Evolutionary conservation across 2,113 vertebrate genomes (phyloP), one percentile per base, ranked within the genome.

Genomic region (Limanda limanda): DNA sequence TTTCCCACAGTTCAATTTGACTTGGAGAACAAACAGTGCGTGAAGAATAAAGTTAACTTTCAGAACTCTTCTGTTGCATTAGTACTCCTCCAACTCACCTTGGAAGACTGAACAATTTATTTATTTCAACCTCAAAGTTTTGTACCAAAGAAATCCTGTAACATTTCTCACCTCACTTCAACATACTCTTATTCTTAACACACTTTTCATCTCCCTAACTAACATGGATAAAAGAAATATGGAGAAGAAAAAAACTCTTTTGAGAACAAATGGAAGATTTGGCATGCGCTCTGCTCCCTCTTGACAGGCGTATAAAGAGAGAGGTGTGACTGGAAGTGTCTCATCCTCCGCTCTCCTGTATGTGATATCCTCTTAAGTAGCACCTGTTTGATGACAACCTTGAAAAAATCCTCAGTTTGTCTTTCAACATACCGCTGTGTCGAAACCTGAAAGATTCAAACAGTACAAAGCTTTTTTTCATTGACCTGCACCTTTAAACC

Each of bases 321-420:
- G 73, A 76, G 67, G 76, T 61, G 74, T 48, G 68, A 82, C 8
- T 52, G 35, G 54, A 55, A 74, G 61, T 0, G 40, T 74, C 62
- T 74, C 71, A 82, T 74, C 70, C 76, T 74, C 62, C 15, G 12
- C 79, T 69, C 76, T 64, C 48, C 56, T 56, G 64, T 8, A 37
- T 85, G 80, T 77, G 73, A 83, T 84, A 68, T 65, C 37, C 35
- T 82, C 70, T 72, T 55, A n/a, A 68, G 70, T 71, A 56, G 68
- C 55, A 71, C 40, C 70, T 76, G 57, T 59, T 62, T 78, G 79
- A 59, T 65, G 68, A 78, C 76, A 86, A 86, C 81, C 85, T 84
- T 86, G 79, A 81, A 84, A 81, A 76, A 58, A 73, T 45, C 42
- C 78, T 74, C 17, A 15, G 66, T 81, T 77, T 64, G 72, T 71